Evolutionary conservation across 1,140 invertebrate genomes (phyloP).

Genomic region (Zophobas atratus): DNA sequence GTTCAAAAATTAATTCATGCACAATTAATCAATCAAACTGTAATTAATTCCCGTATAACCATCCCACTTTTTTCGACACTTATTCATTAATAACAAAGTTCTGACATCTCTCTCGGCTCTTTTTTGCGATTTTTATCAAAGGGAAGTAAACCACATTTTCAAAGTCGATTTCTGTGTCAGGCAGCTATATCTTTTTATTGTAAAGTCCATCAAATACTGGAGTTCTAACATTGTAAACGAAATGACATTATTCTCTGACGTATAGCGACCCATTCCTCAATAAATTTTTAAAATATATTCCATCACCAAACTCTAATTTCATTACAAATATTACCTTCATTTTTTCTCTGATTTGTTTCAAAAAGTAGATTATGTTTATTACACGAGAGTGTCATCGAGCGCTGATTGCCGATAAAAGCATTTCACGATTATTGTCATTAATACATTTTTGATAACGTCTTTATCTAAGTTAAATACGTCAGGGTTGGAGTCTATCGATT

Average conservation of each 20-base stretch:
- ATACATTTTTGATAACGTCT: constrained; percentile 1
- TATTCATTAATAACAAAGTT: background rate
- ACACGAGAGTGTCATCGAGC: background rate
- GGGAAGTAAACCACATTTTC: no score
- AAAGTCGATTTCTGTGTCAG: no score
- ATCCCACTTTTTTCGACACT: background rate
- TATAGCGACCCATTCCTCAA: no score
- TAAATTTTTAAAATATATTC: no score
- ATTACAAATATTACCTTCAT: no score
- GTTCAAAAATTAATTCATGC: background rate
- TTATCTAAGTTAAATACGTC: constrained; percentile 11
- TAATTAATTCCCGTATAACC: background rate
- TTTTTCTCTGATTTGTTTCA: no score
- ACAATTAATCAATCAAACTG: background rate
- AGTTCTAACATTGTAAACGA: no score
- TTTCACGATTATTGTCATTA: constrained; percentile 15
- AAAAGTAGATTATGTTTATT: background rate
- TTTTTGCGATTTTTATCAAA: background rate
- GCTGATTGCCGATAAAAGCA: constrained; percentile 6
- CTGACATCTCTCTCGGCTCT: background rate
- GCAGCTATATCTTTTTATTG: background rate
- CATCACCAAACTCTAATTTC: no score
- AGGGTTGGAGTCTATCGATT: background rate
- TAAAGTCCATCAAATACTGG: background rate
- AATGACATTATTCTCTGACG: no score